phyloP scores from a whole-genome alignment of 2,113 vertebrate genomes.

The Tautogolabrus adspersus region DNA sequence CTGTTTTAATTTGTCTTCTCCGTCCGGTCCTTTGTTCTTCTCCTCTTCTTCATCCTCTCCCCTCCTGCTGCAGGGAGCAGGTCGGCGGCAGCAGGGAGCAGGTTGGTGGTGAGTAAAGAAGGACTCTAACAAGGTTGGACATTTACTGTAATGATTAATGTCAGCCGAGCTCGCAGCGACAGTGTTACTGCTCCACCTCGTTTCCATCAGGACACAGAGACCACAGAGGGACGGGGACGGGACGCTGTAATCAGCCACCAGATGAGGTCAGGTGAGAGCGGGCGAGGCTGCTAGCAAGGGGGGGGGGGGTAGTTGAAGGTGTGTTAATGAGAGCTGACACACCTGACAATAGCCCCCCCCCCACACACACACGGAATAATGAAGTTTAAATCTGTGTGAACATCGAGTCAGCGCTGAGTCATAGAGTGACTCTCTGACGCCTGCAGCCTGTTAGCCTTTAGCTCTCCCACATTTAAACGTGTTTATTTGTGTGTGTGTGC shows the following conservation, averaged over 20 bases:
- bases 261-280: conserved; percentile 37
- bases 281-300: background rate
- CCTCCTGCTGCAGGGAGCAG: conserved; percentile 7
- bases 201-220: conserved; percentile 34
- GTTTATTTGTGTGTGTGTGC: conserved; percentile 8
- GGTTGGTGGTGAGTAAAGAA: conserved; percentile 3
- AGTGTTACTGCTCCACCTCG: conserved; percentile 36
- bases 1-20: too few relatives aligned
- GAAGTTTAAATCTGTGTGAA: conserved; percentile 44
- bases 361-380: conserved; percentile 45
- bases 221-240: conserved; percentile 9
- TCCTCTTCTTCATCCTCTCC: too few relatives aligned
- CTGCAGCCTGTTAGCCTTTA: conserved; percentile 4
- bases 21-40: too few relatives aligned
- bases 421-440: background rate
- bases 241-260: conserved; percentile 49
- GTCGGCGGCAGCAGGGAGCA: background rate
- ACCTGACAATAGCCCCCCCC: conserved; percentile 21
- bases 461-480: conserved; percentile 34
- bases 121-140: conserved; percentile 35
- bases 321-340: conserved; percentile 48
- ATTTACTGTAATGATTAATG: conserved; percentile 56
- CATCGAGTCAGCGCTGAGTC: conserved; percentile 23
- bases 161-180: conserved; percentile 52
- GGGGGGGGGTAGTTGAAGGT: background rate